Base-by-base conservation (phyloP, 53 echinoderm and acorn worm genomes). In the Luidia sarsii region DNA sequence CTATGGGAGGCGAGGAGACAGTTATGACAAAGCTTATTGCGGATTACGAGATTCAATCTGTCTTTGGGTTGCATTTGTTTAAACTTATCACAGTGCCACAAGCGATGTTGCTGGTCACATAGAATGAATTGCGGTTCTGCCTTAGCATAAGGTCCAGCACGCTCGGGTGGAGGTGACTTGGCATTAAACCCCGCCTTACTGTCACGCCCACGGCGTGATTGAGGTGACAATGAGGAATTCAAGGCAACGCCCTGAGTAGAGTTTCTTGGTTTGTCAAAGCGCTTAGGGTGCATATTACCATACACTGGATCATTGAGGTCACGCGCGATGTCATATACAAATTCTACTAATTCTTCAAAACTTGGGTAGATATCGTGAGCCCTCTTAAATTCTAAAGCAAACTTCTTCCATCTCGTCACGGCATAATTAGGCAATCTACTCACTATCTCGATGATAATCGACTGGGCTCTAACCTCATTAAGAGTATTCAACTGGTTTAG, bases 21-120 rank as follows among this genome's bases (percentile, higher is more conserved):
- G 43, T 70, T 83, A 60, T 83, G 83, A 70, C 83, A 83, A 22
- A 83, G 24, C 23, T 83, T 83, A 33, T 83, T 57, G 16, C 20
- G 55, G 31, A 43, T 70, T 13, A 83, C 70, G 50, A 81, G 11
- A 3, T 50, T 22, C 54, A 81, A 21, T 23, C 81, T 65, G 10
- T 81, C 66, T 35, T 41, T 68, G 39, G 69, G 56, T 22, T 41
- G 19, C 70, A 68, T 68, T 25, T 69, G 82, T 45, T 68, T 68
- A 55, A 82, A 82, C 37, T 39, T 69, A 27, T 36, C 60, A 68
- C 82, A 82, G n/a, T 82, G 57, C 82, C 68, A 68, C 35, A 82
- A 24, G 45, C 82, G 82, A 56, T 82, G 82, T 25, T 16, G 36
- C 33, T 64, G 64, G 57, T 35, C 7, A 33, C 80, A 80, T n/a